A percentile compares a stretch with the other conserved stretches of the same genome.
Conservation (phyloP, 2,113 vertebrate species). For the Stigmatopora argus region DNA sequence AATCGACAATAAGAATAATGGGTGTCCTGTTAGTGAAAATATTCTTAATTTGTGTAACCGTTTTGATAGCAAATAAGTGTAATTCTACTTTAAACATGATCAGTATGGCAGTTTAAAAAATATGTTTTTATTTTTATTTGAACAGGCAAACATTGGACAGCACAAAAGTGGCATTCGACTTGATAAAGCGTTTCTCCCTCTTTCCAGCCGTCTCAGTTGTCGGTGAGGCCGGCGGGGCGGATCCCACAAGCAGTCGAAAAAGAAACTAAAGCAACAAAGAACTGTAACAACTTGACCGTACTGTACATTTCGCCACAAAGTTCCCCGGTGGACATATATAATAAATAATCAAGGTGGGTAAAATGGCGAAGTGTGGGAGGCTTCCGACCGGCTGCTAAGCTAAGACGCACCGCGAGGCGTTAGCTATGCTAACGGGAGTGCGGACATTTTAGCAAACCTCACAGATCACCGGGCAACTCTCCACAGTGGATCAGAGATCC, state of each 20-base stretch:
- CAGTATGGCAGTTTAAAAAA: neutral
- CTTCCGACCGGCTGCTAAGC: slow-evolving; percentile 19
- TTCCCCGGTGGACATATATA: slow-evolving; percentile 59
- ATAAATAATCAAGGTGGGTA: slow-evolving; percentile 64
- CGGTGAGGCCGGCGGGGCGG: slow-evolving; percentile 79
- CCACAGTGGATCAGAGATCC: neutral
- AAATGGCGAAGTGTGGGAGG: neutral
- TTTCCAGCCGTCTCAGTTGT: slow-evolving; percentile 72
- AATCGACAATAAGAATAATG: slow-evolving; percentile 11
- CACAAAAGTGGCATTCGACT: slow-evolving; percentile 52
- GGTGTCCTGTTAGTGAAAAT: rapidly evolving
- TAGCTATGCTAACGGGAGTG: slow-evolving; percentile 44
- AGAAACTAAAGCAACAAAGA: slow-evolving; percentile 64
- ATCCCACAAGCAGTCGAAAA: slow-evolving; percentile 56
- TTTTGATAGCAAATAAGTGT: rapidly evolving
- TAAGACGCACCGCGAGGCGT: slow-evolving; percentile 42
- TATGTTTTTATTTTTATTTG: neutral
- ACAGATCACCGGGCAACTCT: neutral
- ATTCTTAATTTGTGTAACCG: rapidly evolving
- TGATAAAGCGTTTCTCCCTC: slow-evolving; percentile 70
- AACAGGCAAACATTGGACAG: slow-evolving; percentile 44
- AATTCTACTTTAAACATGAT: neutral
- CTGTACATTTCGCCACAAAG: slow-evolving; percentile 42
- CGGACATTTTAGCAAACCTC: slow-evolving; percentile 41
- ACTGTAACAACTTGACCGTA: slow-evolving; percentile 36